phyloP scores from a whole-genome alignment of 1,140 invertebrate species.

The Copidosoma floridanum region DNA sequence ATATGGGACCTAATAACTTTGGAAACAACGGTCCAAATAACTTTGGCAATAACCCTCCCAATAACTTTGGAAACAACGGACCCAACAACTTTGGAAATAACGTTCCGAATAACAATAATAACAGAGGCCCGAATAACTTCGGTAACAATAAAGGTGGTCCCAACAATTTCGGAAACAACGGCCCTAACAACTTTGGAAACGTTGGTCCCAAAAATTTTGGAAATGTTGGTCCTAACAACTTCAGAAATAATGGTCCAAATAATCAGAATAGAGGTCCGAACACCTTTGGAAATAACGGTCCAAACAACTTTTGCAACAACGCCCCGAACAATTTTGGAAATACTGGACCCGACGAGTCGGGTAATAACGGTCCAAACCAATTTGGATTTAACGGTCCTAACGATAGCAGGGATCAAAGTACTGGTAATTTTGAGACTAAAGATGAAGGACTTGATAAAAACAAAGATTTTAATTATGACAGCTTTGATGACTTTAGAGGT shows the following conservation, averaged over 20 bases:
- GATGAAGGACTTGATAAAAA: too few relatives aligned
- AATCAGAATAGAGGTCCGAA: neutral
- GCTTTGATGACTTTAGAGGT: too few relatives aligned
- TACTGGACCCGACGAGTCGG: neutral
- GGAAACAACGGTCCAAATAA: constrained; percentile 21
- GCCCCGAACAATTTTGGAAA: constrained; percentile 30
- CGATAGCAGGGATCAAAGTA: too few relatives aligned
- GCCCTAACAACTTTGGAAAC: neutral
- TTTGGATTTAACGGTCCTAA: constrained; percentile 13
- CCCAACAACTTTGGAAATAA: constrained; percentile 2
- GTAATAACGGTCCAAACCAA: neutral
- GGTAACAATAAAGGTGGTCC: neutral
- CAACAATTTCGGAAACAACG: constrained; percentile 4
- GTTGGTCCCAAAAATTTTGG: neutral
- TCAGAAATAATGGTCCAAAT: neutral
- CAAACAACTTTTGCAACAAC: constrained; percentile 1
- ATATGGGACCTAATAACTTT: neutral
- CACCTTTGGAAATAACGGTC: neutral
- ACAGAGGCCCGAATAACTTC: constrained; percentile 5
- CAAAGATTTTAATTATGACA: too few relatives aligned
- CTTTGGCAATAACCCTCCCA: constrained; percentile 28
- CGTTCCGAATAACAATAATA: neutral
- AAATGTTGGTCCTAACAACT: neutral
- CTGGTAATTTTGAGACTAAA: neutral
- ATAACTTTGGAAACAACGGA: constrained; percentile 17